Evolutionary conservation across 2,888 invertebrate genomes (phyloP), one percentile per base, ranked within the genome.

Genomic region (Clitarchus hookeri): DNA sequence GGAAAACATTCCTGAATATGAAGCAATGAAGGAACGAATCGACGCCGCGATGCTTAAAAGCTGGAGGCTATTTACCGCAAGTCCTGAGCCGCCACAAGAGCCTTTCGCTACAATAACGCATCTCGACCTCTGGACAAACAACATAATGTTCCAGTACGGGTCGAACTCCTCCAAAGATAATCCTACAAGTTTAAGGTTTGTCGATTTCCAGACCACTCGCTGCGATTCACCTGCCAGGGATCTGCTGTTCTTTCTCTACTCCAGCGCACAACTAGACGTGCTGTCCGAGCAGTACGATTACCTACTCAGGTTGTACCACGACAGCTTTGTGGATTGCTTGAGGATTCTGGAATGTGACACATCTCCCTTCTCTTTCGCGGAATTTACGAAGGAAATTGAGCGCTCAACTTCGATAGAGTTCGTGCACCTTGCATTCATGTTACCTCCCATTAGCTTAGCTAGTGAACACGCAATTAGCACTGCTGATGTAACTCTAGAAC

Each of bases 71-170:
- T 77, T n/a, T 25, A 44, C 3, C 6, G 77, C 13, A 13, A 77
- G 83, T 53, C 83, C 12, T 65, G 11, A 83, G 4, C 23, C 36
- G n/a, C 65, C 65, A 16, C 6, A 25, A 82, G 82, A 82, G 26
- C 82, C 82, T 2, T 82, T 82, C 44, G 82, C 82, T 6, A 82
- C 82, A 13, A 26, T 82, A 27, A 44, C 27, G 6, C 82, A 82
- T 23, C 16, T 13, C 27, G 82, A 82, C 82, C 44, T 82, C 82
- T 82, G 82, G 82, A 82, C 82, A 12, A 82, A 82, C 44, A 82
- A 82, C 8, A 82, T 82, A 0, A 82, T 82, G 82, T 82, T 82
- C 44, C 27, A 13, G 19, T 82, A 82, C 23, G 82, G 23, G 0
- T 19, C 65, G 8, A 23, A 2, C n/a, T 65, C 65, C 6, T 23